Percentiles rank a stretch among this genome's conserved stretches.
Evolutionary conservation across 2,113 vertebrate species (phyloP).

Genomic region (Hyperopisus bebe): DNA sequence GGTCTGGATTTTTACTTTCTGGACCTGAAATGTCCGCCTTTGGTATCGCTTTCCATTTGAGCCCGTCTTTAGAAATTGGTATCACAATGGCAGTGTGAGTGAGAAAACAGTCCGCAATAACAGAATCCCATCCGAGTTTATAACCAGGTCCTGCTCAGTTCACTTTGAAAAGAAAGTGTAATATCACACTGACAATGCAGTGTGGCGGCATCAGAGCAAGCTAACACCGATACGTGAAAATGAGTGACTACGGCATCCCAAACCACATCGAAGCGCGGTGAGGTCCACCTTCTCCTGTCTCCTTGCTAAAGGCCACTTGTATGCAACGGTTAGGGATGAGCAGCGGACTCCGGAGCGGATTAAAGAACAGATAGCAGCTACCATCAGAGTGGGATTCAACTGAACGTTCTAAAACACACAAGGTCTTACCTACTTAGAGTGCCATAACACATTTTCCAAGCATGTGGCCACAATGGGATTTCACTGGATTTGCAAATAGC

Average conservation of each 20-base stretch:
- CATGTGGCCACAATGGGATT: conserved; percentile 40
- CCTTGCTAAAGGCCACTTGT: conserved; percentile 22
- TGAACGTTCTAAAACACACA: conserved; percentile 32
- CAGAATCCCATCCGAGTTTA: conserved; percentile 49
- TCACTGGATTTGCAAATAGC: conserved; percentile 37
- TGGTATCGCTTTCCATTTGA: neutral
- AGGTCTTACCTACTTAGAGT: conserved; percentile 20
- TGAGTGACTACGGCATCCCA: conserved; percentile 35
- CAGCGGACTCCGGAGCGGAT: neutral
- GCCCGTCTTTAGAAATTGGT: conserved; percentile 37
- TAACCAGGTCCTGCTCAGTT: conserved; percentile 47
- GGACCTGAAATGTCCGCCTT: no score
- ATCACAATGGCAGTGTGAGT: conserved; percentile 48
- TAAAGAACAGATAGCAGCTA: conserved; percentile 30
- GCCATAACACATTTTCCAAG: conserved; percentile 35
- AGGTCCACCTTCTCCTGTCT: neutral
- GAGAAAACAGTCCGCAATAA: conserved; percentile 37
- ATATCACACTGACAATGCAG: neutral
- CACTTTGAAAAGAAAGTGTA: conserved; percentile 47
- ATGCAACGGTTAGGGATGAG: neutral
- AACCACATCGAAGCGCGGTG: conserved; percentile 9
- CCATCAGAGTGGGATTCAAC: conserved; percentile 27
- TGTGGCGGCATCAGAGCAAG: neutral
- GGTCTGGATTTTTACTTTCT: no score
- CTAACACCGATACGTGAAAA: neutral